A percentile compares a stretch with the other conserved stretches of the same genome.
These are phyloP conservation scores for Polia nebulosa DNA, from an alignment of 2,888 invertebrate genomes.

Conservation along the genomic window DNA sequence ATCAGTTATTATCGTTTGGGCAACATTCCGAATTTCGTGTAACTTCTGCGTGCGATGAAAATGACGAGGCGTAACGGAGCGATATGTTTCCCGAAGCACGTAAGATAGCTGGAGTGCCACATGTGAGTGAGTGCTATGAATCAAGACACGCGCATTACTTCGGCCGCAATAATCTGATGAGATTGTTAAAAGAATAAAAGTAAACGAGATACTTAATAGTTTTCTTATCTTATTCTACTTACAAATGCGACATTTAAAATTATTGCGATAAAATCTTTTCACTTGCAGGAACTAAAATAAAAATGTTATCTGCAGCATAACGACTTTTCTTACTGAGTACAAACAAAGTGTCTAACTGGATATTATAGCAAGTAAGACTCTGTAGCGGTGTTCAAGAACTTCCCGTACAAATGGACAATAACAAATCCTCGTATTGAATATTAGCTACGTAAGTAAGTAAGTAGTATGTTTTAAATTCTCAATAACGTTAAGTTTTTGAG, in stretches of 20 bases:
- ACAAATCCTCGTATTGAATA: slow-evolving; percentile 28
- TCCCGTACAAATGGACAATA: slow-evolving; percentile 34
- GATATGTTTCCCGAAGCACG: slow-evolving; percentile 64
- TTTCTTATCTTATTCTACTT: background rate
- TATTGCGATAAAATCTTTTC: slow-evolving; percentile 1
- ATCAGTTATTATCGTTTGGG: slow-evolving; percentile 50
- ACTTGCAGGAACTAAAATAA: slow-evolving; percentile 22
- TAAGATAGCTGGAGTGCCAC: slow-evolving; percentile 58
- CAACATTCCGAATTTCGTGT: slow-evolving; percentile 40
- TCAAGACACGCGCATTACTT: slow-evolving; percentile 51
- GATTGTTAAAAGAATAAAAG: slow-evolving; percentile 23
- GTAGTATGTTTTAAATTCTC: slow-evolving; percentile 64
- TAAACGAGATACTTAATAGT: slow-evolving; percentile 5
- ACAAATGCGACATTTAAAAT: background rate
- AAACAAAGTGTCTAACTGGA: slow-evolving; percentile 40
- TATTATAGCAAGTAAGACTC: slow-evolving; percentile 31
- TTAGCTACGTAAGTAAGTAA: slow-evolving; percentile 40
- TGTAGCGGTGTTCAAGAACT: slow-evolving; percentile 31
- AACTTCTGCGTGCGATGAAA: slow-evolving; percentile 52
- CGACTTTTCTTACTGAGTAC: slow-evolving; percentile 18
- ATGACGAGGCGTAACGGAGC: slow-evolving; percentile 54
- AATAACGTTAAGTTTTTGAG: slow-evolving; percentile 70
- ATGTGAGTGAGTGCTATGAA: slow-evolving; percentile 52
- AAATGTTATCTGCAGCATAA: slow-evolving; percentile 23
- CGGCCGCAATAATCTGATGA: slow-evolving; percentile 37